These are phyloP conservation scores for Brotula barbata DNA, from an alignment of 2,797 vertebrate genomes.

Conservation along the genomic window DNA sequence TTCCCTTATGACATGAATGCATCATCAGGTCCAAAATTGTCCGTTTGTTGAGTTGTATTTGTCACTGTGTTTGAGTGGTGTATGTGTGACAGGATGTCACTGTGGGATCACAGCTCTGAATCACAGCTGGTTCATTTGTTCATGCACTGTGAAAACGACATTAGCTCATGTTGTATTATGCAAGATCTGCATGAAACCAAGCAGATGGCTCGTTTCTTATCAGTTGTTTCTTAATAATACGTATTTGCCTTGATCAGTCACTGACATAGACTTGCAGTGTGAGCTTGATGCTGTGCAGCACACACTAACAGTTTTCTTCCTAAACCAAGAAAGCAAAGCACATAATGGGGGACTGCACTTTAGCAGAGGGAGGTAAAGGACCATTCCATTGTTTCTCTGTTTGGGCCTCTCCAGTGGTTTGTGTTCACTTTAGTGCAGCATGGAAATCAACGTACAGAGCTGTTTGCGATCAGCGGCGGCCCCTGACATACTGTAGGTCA, in stretches of 20 bases:
- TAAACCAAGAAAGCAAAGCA: constrained; percentile 36
- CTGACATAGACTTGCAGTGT: background rate
- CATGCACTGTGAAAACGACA: constrained; percentile 68
- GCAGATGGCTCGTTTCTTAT: constrained; percentile 23
- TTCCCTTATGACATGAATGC: no score
- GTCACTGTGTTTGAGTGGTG: no score
- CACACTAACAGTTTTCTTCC: background rate
- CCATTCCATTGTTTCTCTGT: constrained; percentile 21
- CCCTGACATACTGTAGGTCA: no score
- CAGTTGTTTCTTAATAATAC: no score
- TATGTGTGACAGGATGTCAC: background rate
- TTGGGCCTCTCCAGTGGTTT: no score
- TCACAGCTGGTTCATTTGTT: constrained; percentile 52
- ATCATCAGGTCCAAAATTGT: no score
- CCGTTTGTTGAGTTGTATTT: no score
- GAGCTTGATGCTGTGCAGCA: background rate
- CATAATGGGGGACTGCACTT: constrained; percentile 6
- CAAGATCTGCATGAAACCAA: constrained; percentile 33
- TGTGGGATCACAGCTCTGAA: constrained; percentile 23
- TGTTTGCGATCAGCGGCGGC: no score
- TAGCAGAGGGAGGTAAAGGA: constrained; percentile 19
- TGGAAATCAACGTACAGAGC: no score
- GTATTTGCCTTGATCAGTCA: no score
- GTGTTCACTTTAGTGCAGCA: no score
- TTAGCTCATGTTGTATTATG: constrained; percentile 19